Base-by-base conservation (phyloP, 2,888 invertebrate species). In the Agrochola litura region DNA sequence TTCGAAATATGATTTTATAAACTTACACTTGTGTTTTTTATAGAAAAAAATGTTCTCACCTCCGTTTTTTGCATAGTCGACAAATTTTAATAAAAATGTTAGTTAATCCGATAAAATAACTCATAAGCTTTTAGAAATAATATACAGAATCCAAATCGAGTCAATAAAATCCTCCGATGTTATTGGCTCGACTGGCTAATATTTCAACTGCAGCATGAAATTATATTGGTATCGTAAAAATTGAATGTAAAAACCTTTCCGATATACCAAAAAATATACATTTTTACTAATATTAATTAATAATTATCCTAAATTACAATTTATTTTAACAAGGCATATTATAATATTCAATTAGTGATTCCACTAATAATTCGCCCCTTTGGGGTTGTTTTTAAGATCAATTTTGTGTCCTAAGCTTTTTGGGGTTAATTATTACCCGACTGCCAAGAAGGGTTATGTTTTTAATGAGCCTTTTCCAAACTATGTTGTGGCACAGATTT, bases 201-300 rank as follows among this genome's bases (percentile, higher is more conserved):
- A 43, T 1, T 25, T 25, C 22, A 5, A 66, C 5, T 19, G 66
- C 67, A 22, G 8, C 49, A 30, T 37, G 1, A 52, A 60, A 69
- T 37, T 19, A 70, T n/a, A 79, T 69, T 43, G 60, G 19, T 54
- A 69, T 49, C 58, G 0, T 14, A 41, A 65, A 69, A 54, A 43
- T 10, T 41, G n/a, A 63, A 19, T 22, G 43, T 64, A 81, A 71
- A 66, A 83, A 37, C 74, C 14, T 71, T 46, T 63, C 25, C 43
- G 43, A 14, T 63, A 73, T 84, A 85, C 82, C 85, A 85, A 86
- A 86, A 86, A 86, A 84, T 86, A 86, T 86, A 85, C 87, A 86
- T 68, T 79, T 70, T 79, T 37, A 58, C 73, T 76, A 84, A 65
- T 56, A 76, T 64, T 81, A 82, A 76, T 79, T 79, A 76, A 73